phyloP scores from a whole-genome alignment of 2,797 vertebrate species.

The Pseudochirops corinnae region DNA sequence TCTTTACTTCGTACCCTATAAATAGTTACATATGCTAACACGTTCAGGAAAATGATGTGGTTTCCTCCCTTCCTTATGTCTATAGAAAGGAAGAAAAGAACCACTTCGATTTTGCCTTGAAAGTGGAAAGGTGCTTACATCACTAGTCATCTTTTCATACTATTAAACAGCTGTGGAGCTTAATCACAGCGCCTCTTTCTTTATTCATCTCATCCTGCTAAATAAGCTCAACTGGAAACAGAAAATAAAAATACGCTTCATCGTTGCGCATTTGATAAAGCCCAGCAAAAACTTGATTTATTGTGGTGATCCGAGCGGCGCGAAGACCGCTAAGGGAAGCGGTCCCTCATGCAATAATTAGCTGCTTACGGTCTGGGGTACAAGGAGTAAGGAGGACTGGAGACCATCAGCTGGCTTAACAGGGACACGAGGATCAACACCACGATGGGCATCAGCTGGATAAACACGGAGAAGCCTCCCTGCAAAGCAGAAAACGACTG shows the following conservation, averaged over 20 bases:
- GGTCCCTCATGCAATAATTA: constrained; percentile 10
- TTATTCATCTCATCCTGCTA: constrained; percentile 19
- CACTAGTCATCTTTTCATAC: constrained; percentile 22
- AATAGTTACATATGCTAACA: background rate
- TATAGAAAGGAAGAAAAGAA: constrained; percentile 41
- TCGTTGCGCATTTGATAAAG: constrained; percentile 39
- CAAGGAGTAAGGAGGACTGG: constrained; percentile 96
- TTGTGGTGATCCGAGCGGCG: background rate
- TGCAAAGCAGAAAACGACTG: constrained; percentile 81
- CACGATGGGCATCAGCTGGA: constrained; percentile 98
- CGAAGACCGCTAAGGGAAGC: constrained; percentile 37
- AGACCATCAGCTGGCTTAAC: constrained; percentile 98
- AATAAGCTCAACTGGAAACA: constrained; percentile 12
- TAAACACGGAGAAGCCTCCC: constrained; percentile 99
- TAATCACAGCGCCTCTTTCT: constrained; percentile 16
- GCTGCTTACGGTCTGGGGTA: constrained; percentile 95
- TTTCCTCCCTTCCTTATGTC: constrained; percentile 28
- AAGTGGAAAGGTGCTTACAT: constrained; percentile 15
- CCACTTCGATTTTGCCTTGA: constrained; percentile 22
- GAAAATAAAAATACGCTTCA: constrained; percentile 43
- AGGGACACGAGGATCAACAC: constrained; percentile 97
- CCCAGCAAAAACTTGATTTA: constrained; percentile 6
- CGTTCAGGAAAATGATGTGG: constrained; percentile 12
- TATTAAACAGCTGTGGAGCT: constrained; percentile 57
- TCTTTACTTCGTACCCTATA: constrained; percentile 43